These are phyloP conservation scores for Lapara coniferarum DNA, from an alignment of 2,888 invertebrate species.

Conservation along the genomic window DNA sequence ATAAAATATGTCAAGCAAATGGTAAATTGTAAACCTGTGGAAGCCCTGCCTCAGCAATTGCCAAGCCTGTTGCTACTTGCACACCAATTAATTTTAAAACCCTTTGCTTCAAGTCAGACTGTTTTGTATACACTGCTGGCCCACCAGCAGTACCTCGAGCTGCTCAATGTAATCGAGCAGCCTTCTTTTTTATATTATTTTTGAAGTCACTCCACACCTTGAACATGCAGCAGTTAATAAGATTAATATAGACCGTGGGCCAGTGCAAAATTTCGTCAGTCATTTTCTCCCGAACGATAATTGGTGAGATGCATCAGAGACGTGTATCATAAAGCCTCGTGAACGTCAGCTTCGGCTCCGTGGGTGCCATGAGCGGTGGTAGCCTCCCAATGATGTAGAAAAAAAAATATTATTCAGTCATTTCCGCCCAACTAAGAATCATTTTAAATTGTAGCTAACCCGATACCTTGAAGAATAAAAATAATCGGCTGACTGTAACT, in stretches of 20 bases:
- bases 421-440: too few relatives aligned
- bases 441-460: too few relatives aligned
- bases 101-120: slow-evolving; percentile 34
- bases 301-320: too few relatives aligned
- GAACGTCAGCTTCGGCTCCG: too few relatives aligned
- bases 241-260: background rate
- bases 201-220: slow-evolving; percentile 43
- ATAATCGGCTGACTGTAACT: too few relatives aligned
- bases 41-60: slow-evolving; percentile 12
- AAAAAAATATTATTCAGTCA: too few relatives aligned
- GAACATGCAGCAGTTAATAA: background rate
- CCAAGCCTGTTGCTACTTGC: slow-evolving; percentile 32
- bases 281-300: too few relatives aligned
- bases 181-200: slow-evolving; percentile 38
- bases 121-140: slow-evolving; percentile 29
- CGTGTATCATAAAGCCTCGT: too few relatives aligned
- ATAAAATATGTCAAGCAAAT: background rate
- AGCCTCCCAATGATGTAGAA: too few relatives aligned
- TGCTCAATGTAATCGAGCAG: slow-evolving; percentile 32
- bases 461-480: too few relatives aligned
- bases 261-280: too few relatives aligned
- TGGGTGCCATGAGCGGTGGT: too few relatives aligned
- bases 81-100: slow-evolving; percentile 35
- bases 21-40: background rate
- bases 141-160: slow-evolving; percentile 35